Conservation (phyloP, 2,797 vertebrate genomes). For the Hypotaenidia okinawae region DNA sequence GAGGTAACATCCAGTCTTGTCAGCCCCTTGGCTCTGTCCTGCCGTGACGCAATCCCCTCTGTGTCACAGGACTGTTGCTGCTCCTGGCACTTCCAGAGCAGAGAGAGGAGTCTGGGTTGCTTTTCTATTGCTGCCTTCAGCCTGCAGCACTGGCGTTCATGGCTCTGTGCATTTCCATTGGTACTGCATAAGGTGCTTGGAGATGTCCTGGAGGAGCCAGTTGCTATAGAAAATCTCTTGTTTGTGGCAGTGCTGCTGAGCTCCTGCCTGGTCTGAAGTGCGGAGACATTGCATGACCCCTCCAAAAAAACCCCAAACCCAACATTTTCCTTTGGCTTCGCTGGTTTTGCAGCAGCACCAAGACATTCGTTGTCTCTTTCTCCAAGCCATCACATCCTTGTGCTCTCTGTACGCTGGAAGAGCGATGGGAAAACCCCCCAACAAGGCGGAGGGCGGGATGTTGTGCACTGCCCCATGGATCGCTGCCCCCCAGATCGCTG, state of each 20-base stretch:
- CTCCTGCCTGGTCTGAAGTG: neutral
- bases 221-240: neutral
- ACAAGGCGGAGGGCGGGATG: neutral
- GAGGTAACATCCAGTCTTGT: neutral
- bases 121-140: neutral
- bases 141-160: neutral
- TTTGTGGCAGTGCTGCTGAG: neutral
- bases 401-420: neutral
- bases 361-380: neutral
- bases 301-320: neutral
- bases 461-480: neutral
- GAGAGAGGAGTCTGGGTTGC: neutral
- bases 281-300: neutral
- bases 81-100: neutral
- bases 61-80: neutral
- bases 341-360: neutral
- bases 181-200: neutral
- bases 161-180: neutral
- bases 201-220: conserved; percentile 6
- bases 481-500: neutral
- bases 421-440: neutral
- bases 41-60: neutral
- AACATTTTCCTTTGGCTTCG: neutral
- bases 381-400: neutral
- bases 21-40: neutral